Conservation (phyloP, 2,797 vertebrate genomes). For the Thalassophryne amazonica region DNA sequence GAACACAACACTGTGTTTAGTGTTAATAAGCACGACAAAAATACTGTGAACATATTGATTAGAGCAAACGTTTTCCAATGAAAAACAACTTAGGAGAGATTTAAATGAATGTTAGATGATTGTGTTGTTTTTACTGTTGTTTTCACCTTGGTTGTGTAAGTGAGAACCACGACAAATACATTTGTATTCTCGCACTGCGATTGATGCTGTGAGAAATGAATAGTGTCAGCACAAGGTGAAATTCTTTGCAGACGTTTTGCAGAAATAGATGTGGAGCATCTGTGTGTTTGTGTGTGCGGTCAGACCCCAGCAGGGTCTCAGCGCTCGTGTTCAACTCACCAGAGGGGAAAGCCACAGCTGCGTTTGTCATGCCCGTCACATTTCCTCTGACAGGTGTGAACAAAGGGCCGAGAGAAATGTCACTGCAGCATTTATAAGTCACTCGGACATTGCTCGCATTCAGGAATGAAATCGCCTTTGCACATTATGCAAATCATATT, state of each 20-base stretch:
- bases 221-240: slow-evolving; percentile 13
- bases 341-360: slow-evolving; percentile 62
- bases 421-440: slow-evolving; percentile 64
- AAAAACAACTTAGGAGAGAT: not conserved
- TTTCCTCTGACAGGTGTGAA: slow-evolving; percentile 77
- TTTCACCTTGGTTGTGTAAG: not conserved
- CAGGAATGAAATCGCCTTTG: slow-evolving; percentile 56
- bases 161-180: not conserved
- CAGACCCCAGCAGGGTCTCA: slow-evolving; percentile 34
- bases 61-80: not conserved
- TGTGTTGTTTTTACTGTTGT: slow-evolving; percentile 4
- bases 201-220: slow-evolving; percentile 10
- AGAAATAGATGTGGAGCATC: slow-evolving; percentile 2
- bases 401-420: slow-evolving; percentile 75
- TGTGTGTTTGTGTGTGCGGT: not conserved
- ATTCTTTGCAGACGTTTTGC: not conserved
- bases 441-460: slow-evolving; percentile 49
- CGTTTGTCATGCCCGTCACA: slow-evolving; percentile 49
- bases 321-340: slow-evolving; percentile 35
- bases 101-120: not conserved
- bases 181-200: slow-evolving; percentile 5
- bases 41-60: not conserved
- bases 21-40: not conserved
- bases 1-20: not conserved
- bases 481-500: slow-evolving; percentile 78